Conservation (phyloP, 2,797 vertebrate species). For the Mergus octosetaceus region DNA sequence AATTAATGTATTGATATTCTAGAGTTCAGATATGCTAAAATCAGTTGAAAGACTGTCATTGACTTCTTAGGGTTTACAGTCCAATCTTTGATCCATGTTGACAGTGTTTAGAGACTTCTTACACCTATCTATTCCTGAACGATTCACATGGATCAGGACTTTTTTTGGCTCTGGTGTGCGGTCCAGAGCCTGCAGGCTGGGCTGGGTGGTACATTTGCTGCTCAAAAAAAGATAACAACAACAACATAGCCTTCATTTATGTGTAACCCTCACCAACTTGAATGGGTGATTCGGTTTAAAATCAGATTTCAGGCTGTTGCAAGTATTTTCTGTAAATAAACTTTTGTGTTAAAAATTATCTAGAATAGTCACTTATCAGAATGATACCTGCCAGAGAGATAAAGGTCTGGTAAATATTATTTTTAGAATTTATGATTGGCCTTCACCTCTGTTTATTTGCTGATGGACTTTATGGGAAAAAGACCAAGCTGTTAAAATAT, state of each 20-base stretch:
- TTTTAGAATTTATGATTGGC: conserved; percentile 66
- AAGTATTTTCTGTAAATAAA: conserved; percentile 65
- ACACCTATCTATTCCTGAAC: not conserved
- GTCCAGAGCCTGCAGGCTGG: not conserved
- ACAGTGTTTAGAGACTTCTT: not conserved
- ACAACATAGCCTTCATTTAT: not conserved
- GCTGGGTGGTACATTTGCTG: not conserved
- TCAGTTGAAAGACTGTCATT: not conserved
- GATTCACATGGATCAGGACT: not conserved
- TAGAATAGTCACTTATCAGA: conserved; percentile 55
- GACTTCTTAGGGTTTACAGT: not conserved
- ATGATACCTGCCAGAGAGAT: conserved; percentile 55
- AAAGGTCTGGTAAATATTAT: conserved; percentile 67
- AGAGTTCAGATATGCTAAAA: not conserved
- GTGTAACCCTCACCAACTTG: not conserved
- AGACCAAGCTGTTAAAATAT: conserved; percentile 16
- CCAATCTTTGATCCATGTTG: not conserved
- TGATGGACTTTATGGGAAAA: conserved; percentile 14
- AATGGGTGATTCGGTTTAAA: conserved; percentile 29
- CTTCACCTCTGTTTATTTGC: conserved; percentile 55
- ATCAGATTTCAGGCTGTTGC: conserved; percentile 43
- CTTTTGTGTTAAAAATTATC: conserved; percentile 65
- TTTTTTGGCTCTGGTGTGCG: not conserved
- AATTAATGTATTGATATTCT: not conserved
- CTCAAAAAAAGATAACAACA: not conserved